Evolutionary conservation across 1,140 invertebrate genomes (phyloP).

Genomic region (Lysiphlebus fabarum): DNA sequence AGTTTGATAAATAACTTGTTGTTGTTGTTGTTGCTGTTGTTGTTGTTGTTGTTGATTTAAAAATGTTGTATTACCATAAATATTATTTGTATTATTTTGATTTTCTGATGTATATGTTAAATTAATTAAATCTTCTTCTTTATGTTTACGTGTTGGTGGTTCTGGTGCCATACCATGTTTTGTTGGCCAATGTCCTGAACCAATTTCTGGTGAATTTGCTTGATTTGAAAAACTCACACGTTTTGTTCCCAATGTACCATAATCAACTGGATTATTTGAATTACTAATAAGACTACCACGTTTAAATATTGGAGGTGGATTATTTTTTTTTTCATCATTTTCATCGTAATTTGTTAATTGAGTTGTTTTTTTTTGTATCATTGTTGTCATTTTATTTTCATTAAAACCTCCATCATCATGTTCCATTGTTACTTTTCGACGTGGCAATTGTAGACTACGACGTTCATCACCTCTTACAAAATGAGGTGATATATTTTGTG

Average conservation of each 20-base stretch:
- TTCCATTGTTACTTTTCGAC: slow-evolving; percentile 20
- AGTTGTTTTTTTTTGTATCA: slow-evolving; percentile 14
- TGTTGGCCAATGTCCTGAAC: slow-evolving; percentile 53
- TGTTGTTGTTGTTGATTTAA: too few species aligned
- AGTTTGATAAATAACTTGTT: slow-evolving; percentile 15
- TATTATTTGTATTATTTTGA: slow-evolving; percentile 30
- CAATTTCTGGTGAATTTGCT: slow-evolving; percentile 31
- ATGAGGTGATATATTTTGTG: slow-evolving; percentile 33
- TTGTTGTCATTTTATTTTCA: neutral
- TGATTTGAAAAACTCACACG: slow-evolving; percentile 57
- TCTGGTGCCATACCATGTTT: slow-evolving; percentile 57
- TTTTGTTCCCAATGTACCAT: slow-evolving; percentile 45
- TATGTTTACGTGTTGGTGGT: slow-evolving; percentile 54
- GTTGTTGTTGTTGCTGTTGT: too few species aligned
- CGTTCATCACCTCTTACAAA: slow-evolving; percentile 36
- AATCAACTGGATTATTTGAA: slow-evolving; percentile 37
- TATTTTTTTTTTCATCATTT: slow-evolving; percentile 25
- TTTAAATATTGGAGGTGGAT: slow-evolving; percentile 55
- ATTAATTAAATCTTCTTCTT: slow-evolving; percentile 34
- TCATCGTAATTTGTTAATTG: slow-evolving; percentile 32
- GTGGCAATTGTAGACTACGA: slow-evolving; percentile 34
- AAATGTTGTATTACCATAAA: slow-evolving; percentile 26
- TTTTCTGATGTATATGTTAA: slow-evolving; percentile 29
- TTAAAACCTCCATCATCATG: slow-evolving; percentile 17
- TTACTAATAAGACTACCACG: slow-evolving; percentile 53